Base-by-base conservation (phyloP, 2,113 vertebrate genomes). In the Rana temporaria region DNA sequence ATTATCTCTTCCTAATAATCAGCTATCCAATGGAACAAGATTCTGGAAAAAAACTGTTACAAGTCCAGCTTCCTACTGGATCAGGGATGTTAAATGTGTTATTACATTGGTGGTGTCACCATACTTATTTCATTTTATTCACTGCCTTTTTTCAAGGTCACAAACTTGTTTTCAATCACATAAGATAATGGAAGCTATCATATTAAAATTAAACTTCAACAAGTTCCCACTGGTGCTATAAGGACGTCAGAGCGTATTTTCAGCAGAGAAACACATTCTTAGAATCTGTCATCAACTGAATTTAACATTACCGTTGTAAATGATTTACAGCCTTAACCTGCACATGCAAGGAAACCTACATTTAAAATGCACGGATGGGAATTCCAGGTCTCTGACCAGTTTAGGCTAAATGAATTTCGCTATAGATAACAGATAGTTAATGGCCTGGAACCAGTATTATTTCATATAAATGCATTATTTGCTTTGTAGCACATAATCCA, bases 101-200 rank as follows among this genome's bases (percentile, higher is more conserved):
- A 48, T 48, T 12, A 8, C 14, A 9, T 12, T 48, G 9, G 6
- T 48, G 8, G 42, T 48, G 42, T 48, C 42, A 48, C 42, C 2
- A 48, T 48, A 72, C 73, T 65, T 9, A 81, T 65, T 81, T 38
- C 65, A 65, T 81, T 81, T 65, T 38, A 55, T 34, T 48, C 57
- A 30, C 65, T 81, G 69, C 59, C 63, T 81, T 65, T 73, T 73
- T 81, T 60, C 79, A 64, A 65, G 59, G 77, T 30, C 77, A 57
- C 42, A 64, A 72, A 73, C 48, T 65, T 48, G 22, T 55, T 72
- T 38, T 81, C 79, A 72, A 52, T 73, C 59, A 34, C 78, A 70
- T 20, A 81, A 19, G n/a, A 56, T 56, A 73, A 65, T 53, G 73
- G 60, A 73, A 52, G 48, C 65, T 63, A 73, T 32, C 64, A 38